phyloP scores from a whole-genome alignment of 2,797 vertebrate genomes.

The Spinus pinus region DNA sequence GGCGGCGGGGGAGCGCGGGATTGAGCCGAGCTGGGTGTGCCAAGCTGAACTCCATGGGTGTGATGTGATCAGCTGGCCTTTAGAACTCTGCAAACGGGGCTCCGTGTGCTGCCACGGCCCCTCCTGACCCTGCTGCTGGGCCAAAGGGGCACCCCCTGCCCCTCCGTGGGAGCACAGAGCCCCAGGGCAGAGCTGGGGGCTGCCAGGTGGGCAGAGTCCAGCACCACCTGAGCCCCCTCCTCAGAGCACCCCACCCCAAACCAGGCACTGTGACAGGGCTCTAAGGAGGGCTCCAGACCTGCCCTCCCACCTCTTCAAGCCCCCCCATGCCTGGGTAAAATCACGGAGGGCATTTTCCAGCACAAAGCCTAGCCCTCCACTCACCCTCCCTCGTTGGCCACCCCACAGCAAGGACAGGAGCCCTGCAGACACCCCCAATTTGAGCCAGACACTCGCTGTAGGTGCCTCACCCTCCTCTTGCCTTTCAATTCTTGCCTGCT shows the following conservation, averaged over 20 bases:
- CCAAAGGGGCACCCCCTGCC: neutral
- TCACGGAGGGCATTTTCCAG: accelerated
- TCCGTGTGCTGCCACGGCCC: accelerated
- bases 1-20: neutral
- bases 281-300: neutral
- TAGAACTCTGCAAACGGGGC: neutral
- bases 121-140: neutral
- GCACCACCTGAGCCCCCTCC: neutral
- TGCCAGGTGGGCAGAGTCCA: neutral
- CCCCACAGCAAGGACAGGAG: neutral
- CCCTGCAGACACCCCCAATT: neutral
- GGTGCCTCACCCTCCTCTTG: neutral
- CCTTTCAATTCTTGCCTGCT: neutral
- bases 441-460: neutral
- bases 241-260: neutral
- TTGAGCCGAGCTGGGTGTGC: neutral
- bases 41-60: neutral
- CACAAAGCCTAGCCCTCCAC: accelerated
- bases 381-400: too few species aligned
- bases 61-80: neutral
- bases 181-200: neutral
- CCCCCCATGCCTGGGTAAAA: accelerated
- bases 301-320: neutral
- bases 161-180: neutral
- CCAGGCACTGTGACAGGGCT: neutral